Evolutionary conservation across 2,797 vertebrate genomes (phyloP), one percentile per base, ranked within the genome.

Genomic region (Natrix natrix): DNA sequence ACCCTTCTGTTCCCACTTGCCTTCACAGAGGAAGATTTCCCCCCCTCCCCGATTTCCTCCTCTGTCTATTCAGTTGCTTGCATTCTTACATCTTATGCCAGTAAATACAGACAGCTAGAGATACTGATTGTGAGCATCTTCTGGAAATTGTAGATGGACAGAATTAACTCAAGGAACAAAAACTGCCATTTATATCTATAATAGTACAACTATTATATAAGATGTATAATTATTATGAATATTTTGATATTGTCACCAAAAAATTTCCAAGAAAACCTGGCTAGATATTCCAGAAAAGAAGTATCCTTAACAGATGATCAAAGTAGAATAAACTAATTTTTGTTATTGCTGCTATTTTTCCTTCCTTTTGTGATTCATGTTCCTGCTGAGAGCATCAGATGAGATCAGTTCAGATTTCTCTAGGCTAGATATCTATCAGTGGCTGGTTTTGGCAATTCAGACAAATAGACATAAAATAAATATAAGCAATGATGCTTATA

Each of bases 261-360:
- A 86, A 91, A 90, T 88, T 78, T 97, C 96, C 95, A 96, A 96
- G 96, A 92, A 96, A 96, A 32, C 43, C 63, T 95, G 88, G 94
- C 95, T 95, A 93, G 96, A 95, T 96, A 92, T 96, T 95, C 10
- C 92, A 96, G 95, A 95, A 96, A 96, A 69, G n/a, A 90, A 89
- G 69, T 28, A 57, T 56, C 20, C 92, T 92, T 11, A 88, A 28
- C 63, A 86, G 83, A 94, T 94, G 92, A 91, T 74, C 92, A 94
- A 93, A 96, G 93, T 91, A 96, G 90, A 93, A 91, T 96, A 87
- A 94, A 91, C 17, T 89, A 92, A 37, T 93, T 26, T 95, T 93
- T 94, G 94, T 95, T 94, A 92, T 94, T 1, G 95, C 92, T 94
- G 94, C 94, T 94, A 95, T 92, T 94, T 93, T 95, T 94, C 93